phyloP scores from a whole-genome alignment of 2,888 invertebrate genomes.

The Rhorus exstirpatorius region DNA sequence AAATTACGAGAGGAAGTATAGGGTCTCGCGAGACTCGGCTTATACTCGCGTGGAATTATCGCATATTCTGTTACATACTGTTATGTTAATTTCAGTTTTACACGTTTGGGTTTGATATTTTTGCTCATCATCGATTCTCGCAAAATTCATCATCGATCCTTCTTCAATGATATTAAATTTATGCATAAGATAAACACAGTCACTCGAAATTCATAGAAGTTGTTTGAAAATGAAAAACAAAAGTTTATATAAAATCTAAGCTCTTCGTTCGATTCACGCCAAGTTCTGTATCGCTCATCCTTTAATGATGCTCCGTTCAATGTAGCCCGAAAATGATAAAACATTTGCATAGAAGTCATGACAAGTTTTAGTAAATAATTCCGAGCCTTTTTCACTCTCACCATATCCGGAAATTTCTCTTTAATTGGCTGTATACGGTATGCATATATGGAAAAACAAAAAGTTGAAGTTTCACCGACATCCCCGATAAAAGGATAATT shows the following conservation, averaged over 20 bases:
- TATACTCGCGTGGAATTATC: conserved; percentile 29
- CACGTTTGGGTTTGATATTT: too few relatives aligned
- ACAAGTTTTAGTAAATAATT: conserved; percentile 19
- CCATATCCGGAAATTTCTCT: conserved; percentile 65
- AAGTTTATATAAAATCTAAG: too few relatives aligned
- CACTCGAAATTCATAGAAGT: too few relatives aligned
- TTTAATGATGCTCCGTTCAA: not conserved
- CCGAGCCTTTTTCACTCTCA: conserved; percentile 23
- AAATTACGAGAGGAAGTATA: conserved; percentile 23
- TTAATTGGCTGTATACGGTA: conserved; percentile 65
- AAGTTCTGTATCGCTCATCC: too few relatives aligned
- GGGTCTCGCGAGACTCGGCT: conserved; percentile 41
- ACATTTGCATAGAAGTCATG: not conserved
- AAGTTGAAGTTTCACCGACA: conserved; percentile 31
- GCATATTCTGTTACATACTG: conserved; percentile 40
- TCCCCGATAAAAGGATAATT: conserved; percentile 70
- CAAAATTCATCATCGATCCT: too few relatives aligned
- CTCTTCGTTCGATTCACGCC: too few relatives aligned
- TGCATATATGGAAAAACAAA: conserved; percentile 47
- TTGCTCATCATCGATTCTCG: too few relatives aligned
- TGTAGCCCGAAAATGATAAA: conserved; percentile 11
- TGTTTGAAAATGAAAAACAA: too few relatives aligned
- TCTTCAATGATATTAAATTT: too few relatives aligned
- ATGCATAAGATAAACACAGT: too few relatives aligned
- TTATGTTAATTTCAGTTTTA: conserved; percentile 7